A percentile compares a stretch with the other conserved stretches of the same genome.
Evolutionary conservation across 1,140 invertebrate genomes (phyloP).

Genomic region (Drosophila aff.): DNA sequence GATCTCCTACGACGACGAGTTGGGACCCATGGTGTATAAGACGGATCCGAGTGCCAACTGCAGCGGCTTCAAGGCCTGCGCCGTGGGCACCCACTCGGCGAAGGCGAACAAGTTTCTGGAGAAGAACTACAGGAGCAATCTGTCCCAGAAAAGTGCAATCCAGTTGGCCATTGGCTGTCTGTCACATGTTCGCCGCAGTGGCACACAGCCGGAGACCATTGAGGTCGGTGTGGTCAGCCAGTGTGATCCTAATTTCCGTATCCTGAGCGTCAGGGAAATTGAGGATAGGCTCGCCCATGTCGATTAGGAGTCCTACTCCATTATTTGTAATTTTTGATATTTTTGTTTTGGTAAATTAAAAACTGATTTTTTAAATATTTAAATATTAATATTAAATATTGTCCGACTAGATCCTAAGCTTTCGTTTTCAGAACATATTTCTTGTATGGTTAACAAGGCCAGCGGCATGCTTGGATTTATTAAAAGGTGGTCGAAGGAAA

Average conservation of each 20-base stretch:
- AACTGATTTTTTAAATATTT: too few relatives aligned
- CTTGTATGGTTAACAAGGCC: too few relatives aligned
- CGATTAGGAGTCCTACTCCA: slow-evolving; percentile 88
- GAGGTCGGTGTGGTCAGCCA: slow-evolving; percentile 97
- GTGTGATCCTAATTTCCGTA: slow-evolving; percentile 93
- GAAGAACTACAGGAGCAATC: slow-evolving; percentile 96
- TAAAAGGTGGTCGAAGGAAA: too few relatives aligned
- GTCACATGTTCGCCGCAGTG: slow-evolving; percentile 96
- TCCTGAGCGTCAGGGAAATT: slow-evolving; percentile 94
- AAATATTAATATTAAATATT: too few relatives aligned
- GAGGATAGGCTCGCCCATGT: slow-evolving; percentile 97
- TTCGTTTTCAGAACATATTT: too few relatives aligned
- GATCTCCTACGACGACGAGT: slow-evolving; percentile 96
- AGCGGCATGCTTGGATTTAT: too few relatives aligned
- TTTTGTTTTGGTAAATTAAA: too few relatives aligned
- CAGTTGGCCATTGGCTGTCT: slow-evolving; percentile 97
- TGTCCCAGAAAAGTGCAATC: slow-evolving; percentile 92
- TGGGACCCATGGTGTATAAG: slow-evolving; percentile 96
- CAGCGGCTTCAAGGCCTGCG: slow-evolving; percentile 96
- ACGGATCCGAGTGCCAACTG: slow-evolving; percentile 99
- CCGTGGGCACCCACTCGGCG: slow-evolving; percentile 97
- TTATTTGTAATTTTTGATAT: too few relatives aligned
- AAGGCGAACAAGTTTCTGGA: slow-evolving; percentile 98
- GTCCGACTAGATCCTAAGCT: too few relatives aligned
- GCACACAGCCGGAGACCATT: slow-evolving; percentile 98